A percentile compares a stretch with the other conserved stretches of the same genome.
Evolutionary conservation across 2,113 vertebrate species (phyloP).

Genomic region (cattle (Bos taurus)): DNA sequence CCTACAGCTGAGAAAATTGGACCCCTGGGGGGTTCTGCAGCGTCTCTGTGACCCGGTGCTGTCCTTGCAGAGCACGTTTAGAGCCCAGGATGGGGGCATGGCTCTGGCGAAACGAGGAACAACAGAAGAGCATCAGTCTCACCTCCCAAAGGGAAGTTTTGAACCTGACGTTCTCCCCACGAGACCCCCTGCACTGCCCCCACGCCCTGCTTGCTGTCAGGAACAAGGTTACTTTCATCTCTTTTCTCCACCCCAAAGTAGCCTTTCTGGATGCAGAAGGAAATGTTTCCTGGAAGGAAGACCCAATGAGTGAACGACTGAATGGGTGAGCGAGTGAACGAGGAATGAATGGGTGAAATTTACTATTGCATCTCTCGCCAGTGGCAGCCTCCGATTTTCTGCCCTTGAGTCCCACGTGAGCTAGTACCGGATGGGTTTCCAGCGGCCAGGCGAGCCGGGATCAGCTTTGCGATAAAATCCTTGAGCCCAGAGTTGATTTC

Average conservation of each 20-base stretch:
- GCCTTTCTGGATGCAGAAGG: accelerated
- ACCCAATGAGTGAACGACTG: accelerated
- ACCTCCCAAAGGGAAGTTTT: no score
- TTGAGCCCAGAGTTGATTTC: neutral
- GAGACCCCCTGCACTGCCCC: accelerated
- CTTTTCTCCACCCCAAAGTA: neutral
- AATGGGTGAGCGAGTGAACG: accelerated
- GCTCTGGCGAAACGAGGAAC: accelerated
- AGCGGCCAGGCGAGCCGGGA: accelerated
- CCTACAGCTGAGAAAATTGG: neutral
- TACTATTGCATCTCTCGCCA: accelerated
- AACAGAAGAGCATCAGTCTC: accelerated
- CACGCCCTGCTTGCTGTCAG: accelerated
- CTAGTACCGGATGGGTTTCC: accelerated
- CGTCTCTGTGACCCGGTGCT: accelerated
- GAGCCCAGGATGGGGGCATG: accelerated
- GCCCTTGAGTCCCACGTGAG: accelerated
- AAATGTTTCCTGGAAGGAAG: neutral
- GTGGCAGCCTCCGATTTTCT: accelerated
- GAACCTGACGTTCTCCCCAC: neutral
- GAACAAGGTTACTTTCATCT: no score
- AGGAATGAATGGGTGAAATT: neutral
- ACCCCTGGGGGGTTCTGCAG: neutral
- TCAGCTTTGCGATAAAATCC: neutral
- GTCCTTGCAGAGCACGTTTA: accelerated